phyloP scores from a whole-genome alignment of 2,797 vertebrate species.

The Intellagama lesueurii region DNA sequence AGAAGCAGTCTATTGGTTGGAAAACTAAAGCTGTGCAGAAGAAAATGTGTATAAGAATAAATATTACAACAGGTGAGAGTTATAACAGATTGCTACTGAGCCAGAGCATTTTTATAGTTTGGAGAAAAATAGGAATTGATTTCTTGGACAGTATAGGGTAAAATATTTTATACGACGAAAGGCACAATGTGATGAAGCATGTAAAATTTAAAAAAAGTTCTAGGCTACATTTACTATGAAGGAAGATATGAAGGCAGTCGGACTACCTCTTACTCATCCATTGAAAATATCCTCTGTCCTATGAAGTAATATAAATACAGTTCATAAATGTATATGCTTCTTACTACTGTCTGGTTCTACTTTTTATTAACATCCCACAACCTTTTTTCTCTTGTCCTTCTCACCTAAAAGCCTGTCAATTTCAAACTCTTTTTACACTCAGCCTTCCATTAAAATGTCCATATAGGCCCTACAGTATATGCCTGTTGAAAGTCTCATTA shows the following conservation, averaged over 20 bases:
- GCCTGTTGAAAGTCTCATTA: background rate
- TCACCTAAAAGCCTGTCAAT: background rate
- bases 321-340: background rate
- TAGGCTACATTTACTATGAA: slow-evolving; percentile 15
- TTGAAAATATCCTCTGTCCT: background rate
- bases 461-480: background rate
- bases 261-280: background rate
- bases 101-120: slow-evolving; percentile 58
- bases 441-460: background rate
- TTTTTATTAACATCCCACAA: background rate
- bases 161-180: slow-evolving; percentile 6
- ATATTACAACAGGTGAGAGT: slow-evolving; percentile 62
- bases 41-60: slow-evolving; percentile 64
- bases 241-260: background rate
- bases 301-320: background rate
- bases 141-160: slow-evolving; percentile 40
- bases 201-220: slow-evolving; percentile 33
- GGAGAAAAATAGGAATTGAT: slow-evolving; percentile 60
- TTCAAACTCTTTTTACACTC: background rate
- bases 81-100: slow-evolving; percentile 59
- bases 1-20: slow-evolving; percentile 64
- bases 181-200: slow-evolving; percentile 10
- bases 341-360: background rate
- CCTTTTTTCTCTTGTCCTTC: background rate
- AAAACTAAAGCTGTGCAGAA: slow-evolving; percentile 75